Conservation (phyloP, 2,888 invertebrate species). For the Ochropacha duplaris region DNA sequence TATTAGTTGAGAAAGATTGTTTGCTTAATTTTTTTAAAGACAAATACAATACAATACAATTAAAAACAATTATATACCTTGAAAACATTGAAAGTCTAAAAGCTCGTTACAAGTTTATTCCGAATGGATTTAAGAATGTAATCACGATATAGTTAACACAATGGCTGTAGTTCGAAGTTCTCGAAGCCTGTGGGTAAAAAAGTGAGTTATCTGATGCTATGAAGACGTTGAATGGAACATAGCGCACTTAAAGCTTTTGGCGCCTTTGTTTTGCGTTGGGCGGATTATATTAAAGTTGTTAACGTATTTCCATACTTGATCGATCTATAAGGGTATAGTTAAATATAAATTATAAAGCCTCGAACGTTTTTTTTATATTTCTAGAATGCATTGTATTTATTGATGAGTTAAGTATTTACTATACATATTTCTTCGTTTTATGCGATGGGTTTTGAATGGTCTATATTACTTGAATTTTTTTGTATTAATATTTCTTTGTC, state of each 20-base stretch:
- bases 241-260: conserved; percentile 21
- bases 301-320: not conserved
- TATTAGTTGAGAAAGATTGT: too few species aligned
- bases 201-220: conserved; percentile 42
- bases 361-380: not conserved
- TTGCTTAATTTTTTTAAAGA: too few species aligned
- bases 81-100: not conserved
- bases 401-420: not conserved
- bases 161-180: conserved; percentile 46
- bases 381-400: not conserved
- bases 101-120: conserved; percentile 18
- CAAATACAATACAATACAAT: too few species aligned
- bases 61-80: too few species aligned
- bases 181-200: conserved; percentile 36
- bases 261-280: conserved; percentile 33
- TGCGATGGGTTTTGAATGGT: not conserved
- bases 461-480: too few species aligned
- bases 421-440: not conserved
- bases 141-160: conserved; percentile 49
- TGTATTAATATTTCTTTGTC: too few species aligned
- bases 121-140: conserved; percentile 30
- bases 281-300: conserved; percentile 23
- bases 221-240: conserved; percentile 23
- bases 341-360: not conserved
- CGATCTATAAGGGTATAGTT: not conserved